phyloP scores from a whole-genome alignment of 2,888 invertebrate species.

The Monochamus alternatus region DNA sequence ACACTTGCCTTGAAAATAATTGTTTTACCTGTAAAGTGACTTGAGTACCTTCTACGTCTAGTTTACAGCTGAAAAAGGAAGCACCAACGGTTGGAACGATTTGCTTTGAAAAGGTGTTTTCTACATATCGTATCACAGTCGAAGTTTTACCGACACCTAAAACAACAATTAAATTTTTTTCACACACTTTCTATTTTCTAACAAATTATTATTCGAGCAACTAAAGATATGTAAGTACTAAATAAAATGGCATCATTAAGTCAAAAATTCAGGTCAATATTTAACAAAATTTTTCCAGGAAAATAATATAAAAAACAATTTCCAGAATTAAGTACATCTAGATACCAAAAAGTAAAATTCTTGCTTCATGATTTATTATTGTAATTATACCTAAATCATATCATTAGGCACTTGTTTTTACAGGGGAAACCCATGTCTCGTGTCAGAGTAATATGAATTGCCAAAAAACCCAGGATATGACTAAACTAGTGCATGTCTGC shows the following conservation, averaged over 20 bases:
- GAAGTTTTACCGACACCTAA: conserved; percentile 95
- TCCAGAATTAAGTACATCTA: neutral
- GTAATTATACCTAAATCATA: no score
- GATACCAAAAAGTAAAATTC: neutral
- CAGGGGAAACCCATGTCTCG: no score
- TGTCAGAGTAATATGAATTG: neutral
- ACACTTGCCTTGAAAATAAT: neutral
- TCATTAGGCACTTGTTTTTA: no score
- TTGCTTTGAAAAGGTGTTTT: conserved; percentile 83
- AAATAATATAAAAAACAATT: no score
- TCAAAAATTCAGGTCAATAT: no score
- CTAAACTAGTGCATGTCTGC: no score
- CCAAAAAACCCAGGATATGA: no score
- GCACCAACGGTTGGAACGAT: conserved; percentile 91
- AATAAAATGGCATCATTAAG: no score
- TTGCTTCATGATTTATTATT: neutral
- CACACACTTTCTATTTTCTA: no score
- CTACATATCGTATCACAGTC: conserved; percentile 85
- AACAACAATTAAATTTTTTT: conserved; percentile 30
- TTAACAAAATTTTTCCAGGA: no score
- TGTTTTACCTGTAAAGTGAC: conserved; percentile 83
- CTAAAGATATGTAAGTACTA: no score
- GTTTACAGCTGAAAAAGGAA: conserved; percentile 90
- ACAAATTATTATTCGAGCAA: no score
- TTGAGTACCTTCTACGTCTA: conserved; percentile 80